Conservation (phyloP, 2,797 vertebrate species). For the Chromis chromis region DNA sequence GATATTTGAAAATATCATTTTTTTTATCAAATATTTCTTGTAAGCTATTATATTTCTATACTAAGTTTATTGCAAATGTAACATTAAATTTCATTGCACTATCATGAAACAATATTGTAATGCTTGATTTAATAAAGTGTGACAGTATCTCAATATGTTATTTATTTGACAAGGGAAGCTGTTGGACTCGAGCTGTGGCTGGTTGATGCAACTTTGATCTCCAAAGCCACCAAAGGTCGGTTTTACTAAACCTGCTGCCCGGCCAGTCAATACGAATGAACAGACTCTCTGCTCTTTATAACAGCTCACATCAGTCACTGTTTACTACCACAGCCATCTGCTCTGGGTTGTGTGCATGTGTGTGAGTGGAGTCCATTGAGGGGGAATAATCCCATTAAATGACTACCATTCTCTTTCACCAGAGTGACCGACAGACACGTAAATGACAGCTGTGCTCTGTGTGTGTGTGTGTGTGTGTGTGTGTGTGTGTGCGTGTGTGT, state of each 20-base stretch:
- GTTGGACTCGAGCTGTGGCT: constrained; percentile 11
- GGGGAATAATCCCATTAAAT: constrained; percentile 82
- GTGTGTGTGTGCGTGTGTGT: background rate
- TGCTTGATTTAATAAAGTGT: constrained; percentile 6
- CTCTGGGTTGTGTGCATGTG: constrained; percentile 48
- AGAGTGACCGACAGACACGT: constrained; percentile 50
- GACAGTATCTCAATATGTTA: background rate
- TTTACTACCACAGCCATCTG: constrained; percentile 80
- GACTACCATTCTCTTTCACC: constrained; percentile 71
- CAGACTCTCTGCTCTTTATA: constrained; percentile 66
- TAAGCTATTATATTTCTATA: background rate
- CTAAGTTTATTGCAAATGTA: background rate
- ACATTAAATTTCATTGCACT: background rate
- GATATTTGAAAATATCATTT: too few species aligned
- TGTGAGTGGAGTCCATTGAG: constrained; percentile 72
- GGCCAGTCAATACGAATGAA: constrained; percentile 66
- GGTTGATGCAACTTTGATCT: constrained; percentile 49
- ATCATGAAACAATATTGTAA: background rate
- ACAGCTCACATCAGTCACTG: constrained; percentile 71
- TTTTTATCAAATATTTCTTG: background rate
- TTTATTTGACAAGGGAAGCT: background rate
- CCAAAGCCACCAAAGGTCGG: constrained; percentile 54
- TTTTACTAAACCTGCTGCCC: constrained; percentile 59
- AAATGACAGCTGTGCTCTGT: constrained; percentile 70
- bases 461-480: background rate